Evolutionary conservation across 1,140 invertebrate genomes (phyloP), one percentile per base, ranked within the genome.

Genomic region (Hyposmocoma kahamanoa): DNA sequence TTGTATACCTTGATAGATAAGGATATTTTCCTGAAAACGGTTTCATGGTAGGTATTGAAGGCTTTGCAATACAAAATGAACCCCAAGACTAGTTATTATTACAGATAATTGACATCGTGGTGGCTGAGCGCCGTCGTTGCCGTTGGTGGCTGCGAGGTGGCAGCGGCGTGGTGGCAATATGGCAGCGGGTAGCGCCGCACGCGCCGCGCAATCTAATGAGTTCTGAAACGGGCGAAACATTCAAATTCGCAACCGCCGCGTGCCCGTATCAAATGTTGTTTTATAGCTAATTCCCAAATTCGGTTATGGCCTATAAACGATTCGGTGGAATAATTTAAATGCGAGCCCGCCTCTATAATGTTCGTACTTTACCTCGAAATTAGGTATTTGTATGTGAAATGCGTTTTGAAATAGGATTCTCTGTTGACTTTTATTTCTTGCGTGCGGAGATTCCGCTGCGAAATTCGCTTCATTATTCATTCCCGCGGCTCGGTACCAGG

Each of bases 281-380:
- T 85, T 85, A 85, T 85, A 81, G 82, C 80, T 85, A 85, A 85
- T 85, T 85, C 82, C 82, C 82, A 84, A 85, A 85, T 85, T 85
- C 82, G 64, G 82, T 85, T 85, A 85, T 85, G 78, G 82, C 79
- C 82, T 85, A 85, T 85, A 85, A 85, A 85, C 82, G 82, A 84
- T 85, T 76, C 78, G 68, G 70, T 72, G 76, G 82, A 81, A 85
- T 85, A 84, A 85, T 85, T 85, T 85, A 85, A 85, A 85, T 81
- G 76, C 78, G 78, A 74, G 75, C 72, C 79, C 72, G 78, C 75
- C 72, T 72, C 71, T 80, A 82, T 84, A 82, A 85, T 79, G 82
- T 74, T 72, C 78, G 72, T 78, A 82, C 78, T 85, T 80, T 76
- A 77, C 76, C 69, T 52, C 63, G 66, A 84, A 84, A 85, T 85